Conservation (phyloP, 2,888 invertebrate species). For the Leptopterna dolabrata region DNA sequence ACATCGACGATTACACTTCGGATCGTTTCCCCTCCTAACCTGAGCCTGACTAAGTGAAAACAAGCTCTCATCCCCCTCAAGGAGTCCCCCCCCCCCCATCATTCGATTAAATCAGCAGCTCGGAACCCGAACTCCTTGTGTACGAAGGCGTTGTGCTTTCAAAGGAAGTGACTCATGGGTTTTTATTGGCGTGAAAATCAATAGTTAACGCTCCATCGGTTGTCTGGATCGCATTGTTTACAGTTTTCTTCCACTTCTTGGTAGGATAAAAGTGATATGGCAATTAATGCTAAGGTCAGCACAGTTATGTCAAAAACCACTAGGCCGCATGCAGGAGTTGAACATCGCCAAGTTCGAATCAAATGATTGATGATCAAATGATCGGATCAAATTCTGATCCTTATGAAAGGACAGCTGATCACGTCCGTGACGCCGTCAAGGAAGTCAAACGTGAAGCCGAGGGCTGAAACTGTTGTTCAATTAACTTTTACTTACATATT, state of each 20-base stretch:
- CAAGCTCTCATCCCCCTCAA: not conserved
- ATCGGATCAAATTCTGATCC: too few species aligned
- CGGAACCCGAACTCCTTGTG: not conserved
- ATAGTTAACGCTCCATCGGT: not conserved
- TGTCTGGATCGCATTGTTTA: not conserved
- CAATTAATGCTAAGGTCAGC: not conserved
- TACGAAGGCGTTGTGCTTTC: not conserved
- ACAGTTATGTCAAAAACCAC: too few species aligned
- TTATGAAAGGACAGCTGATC: too few species aligned
- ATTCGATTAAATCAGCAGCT: not conserved
- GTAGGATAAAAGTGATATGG: not conserved
- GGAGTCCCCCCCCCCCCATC: not conserved
- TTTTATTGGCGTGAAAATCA: constrained; percentile 19
- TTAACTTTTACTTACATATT: too few species aligned
- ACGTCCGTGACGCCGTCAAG: too few species aligned
- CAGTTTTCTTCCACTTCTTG: not conserved
- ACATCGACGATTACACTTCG: not conserved
- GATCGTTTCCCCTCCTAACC: not conserved
- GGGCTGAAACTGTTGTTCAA: too few species aligned
- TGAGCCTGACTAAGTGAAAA: not conserved
- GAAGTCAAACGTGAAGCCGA: too few species aligned
- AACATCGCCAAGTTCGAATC: too few species aligned
- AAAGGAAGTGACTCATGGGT: constrained; percentile 21
- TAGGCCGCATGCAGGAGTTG: too few species aligned
- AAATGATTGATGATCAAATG: too few species aligned